Percentiles rank a stretch among this genome's conserved stretches.
Conservation (phyloP, 1,140 invertebrate species). For the Mylabris phalerata region DNA sequence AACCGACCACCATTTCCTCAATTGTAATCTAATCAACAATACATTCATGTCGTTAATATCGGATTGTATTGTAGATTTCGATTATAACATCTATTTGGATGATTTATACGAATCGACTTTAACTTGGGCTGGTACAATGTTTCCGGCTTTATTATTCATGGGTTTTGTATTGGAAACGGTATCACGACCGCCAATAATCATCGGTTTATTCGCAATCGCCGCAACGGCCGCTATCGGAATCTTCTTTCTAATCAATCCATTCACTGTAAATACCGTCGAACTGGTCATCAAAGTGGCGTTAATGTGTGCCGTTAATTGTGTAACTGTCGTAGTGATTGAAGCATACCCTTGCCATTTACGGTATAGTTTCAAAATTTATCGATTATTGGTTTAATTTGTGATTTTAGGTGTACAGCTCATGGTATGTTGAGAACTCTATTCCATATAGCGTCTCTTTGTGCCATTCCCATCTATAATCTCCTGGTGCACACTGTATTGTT, state of each 20-base stretch:
- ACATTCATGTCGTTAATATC: constrained; percentile 39
- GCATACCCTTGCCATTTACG: constrained; percentile 37
- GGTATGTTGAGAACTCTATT: constrained; percentile 36
- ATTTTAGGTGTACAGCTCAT: constrained; percentile 39
- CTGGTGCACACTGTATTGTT: constrained; percentile 29
- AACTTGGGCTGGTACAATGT: constrained; percentile 34
- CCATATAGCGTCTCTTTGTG: constrained; percentile 36
- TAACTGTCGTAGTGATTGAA: constrained; percentile 36
- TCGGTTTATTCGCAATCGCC: constrained; percentile 20
- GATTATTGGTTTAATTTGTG: background rate
- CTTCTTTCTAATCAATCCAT: constrained; percentile 29
- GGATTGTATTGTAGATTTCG: constrained; percentile 39
- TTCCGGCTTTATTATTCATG: constrained; percentile 26
- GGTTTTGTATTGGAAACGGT: constrained; percentile 31
- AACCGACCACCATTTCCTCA: constrained; percentile 44
- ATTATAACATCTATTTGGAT: constrained; percentile 41
- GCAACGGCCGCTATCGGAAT: constrained; percentile 29
- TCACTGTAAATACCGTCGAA: constrained; percentile 29
- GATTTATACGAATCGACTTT: constrained; percentile 36
- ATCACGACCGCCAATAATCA: constrained; percentile 27
- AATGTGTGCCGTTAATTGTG: constrained; percentile 32
- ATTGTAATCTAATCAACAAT: constrained; percentile 46
- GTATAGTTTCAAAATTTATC: constrained; percentile 10
- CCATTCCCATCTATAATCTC: constrained; percentile 33
- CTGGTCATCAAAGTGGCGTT: constrained; percentile 30